phyloP scores from a whole-genome alignment of 1,140 invertebrate species.

The Papilio xuthus region DNA sequence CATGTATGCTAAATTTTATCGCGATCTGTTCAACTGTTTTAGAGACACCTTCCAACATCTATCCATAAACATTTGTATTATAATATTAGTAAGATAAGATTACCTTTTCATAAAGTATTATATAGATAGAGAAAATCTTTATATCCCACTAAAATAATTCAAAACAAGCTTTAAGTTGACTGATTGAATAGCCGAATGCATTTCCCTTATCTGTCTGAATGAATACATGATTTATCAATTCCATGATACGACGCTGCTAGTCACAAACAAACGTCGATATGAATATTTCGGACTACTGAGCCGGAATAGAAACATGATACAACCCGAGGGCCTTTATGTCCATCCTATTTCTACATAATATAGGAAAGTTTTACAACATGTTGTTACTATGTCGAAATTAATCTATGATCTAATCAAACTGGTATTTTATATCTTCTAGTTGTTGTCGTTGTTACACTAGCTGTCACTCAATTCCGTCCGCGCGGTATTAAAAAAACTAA shows the following conservation, averaged over 20 bases:
- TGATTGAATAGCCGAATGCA: conserved; percentile 7
- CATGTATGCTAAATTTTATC: no score
- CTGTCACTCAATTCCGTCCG: no score
- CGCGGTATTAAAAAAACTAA: no score
- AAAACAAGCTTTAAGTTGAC: background rate
- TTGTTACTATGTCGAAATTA: background rate
- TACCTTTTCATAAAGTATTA: no score
- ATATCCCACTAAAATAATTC: background rate
- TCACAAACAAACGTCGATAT: conserved; percentile 23
- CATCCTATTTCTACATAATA: background rate
- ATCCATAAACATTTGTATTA: no score
- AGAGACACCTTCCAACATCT: no score
- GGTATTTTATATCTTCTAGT: no score
- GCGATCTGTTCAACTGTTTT: no score
- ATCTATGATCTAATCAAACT: no score
- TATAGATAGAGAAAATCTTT: background rate
- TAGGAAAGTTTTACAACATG: background rate
- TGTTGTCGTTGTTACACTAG: no score
- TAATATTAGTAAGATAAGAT: no score
- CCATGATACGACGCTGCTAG: background rate
- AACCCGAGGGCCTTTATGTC: conserved; percentile 1
- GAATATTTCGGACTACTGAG: conserved; percentile 30
- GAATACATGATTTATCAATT: conserved; percentile 7
- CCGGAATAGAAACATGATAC: conserved; percentile 26
- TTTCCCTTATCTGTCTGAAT: background rate